A percentile compares a stretch with the other conserved stretches of the same genome.
Evolutionary conservation across 2,797 vertebrate genomes (phyloP).

Genomic region (Sebastes taczanowskii): DNA sequence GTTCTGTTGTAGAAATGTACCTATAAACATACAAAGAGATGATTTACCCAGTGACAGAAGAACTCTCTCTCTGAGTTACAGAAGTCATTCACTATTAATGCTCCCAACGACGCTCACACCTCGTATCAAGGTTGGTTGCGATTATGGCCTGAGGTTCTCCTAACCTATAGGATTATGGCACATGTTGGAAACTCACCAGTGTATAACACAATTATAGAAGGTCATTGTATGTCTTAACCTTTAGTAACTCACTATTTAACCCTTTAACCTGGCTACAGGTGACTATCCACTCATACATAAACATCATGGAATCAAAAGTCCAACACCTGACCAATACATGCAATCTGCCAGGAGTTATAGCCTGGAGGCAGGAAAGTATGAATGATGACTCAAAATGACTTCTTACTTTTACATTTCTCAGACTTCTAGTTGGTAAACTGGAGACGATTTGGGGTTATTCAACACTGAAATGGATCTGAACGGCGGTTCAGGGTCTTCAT

Average conservation of each 20-base stretch:
- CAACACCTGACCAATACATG: background rate
- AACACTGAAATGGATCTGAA: background rate
- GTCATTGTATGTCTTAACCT: background rate
- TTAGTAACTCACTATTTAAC: background rate
- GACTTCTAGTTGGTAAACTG: no score
- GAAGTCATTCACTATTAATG: no score
- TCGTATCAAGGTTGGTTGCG: background rate
- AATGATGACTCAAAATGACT: background rate
- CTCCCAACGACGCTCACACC: no score
- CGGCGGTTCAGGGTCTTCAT: background rate
- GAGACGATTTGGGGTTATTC: no score
- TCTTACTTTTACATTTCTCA: background rate
- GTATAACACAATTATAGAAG: background rate
- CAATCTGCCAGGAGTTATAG: background rate
- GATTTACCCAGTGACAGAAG: no score
- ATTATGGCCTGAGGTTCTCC: background rate
- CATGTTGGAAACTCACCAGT: background rate
- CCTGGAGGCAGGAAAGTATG: background rate
- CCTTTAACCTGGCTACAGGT: background rate
- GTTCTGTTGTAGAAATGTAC: no score
- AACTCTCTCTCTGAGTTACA: no score
- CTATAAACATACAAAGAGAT: no score
- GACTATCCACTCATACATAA: background rate
- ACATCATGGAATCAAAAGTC: background rate
- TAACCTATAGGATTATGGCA: background rate